These are phyloP conservation scores for Xyliphius kryptos DNA, from an alignment of 2,113 vertebrate genomes.

Conservation along the genomic window DNA sequence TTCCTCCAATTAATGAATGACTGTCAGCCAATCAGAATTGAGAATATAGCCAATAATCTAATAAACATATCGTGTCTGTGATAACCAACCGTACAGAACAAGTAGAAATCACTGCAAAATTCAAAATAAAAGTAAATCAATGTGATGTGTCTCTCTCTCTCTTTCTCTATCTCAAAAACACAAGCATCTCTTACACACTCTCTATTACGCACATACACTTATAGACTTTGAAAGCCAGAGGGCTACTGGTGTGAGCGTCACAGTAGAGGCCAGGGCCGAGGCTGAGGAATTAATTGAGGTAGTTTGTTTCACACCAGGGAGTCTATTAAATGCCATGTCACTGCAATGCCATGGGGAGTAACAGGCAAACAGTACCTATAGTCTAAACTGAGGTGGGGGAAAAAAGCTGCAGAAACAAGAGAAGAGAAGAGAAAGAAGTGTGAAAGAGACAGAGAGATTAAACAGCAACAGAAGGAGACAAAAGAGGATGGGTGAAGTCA, in stretches of 20 bases:
- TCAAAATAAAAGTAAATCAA: too few species aligned
- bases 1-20: too few species aligned
- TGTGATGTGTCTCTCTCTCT: too few species aligned
- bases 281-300: constrained; percentile 69
- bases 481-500: constrained; percentile 27
- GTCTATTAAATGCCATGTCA: constrained; percentile 73
- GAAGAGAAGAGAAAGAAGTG: constrained; percentile 15
- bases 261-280: constrained; percentile 59
- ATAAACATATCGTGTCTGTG: too few species aligned
- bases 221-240: constrained; percentile 40
- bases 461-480: constrained; percentile 4
- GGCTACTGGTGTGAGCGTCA: constrained; percentile 47
- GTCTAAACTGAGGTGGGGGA: constrained; percentile 32
- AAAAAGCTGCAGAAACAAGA: constrained; percentile 19
- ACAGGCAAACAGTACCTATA: constrained; percentile 53
- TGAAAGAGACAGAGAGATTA: constrained; percentile 14
- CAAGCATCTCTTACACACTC: constrained; percentile 14
- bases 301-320: constrained; percentile 69
- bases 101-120: too few species aligned
- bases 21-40: too few species aligned
- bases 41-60: too few species aligned
- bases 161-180: constrained; percentile 1
- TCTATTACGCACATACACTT: constrained; percentile 26
- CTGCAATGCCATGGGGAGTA: constrained; percentile 60
- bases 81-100: too few species aligned